Conservation (phyloP, 2,113 vertebrate genomes). For the Argyrosomus japonicus region DNA sequence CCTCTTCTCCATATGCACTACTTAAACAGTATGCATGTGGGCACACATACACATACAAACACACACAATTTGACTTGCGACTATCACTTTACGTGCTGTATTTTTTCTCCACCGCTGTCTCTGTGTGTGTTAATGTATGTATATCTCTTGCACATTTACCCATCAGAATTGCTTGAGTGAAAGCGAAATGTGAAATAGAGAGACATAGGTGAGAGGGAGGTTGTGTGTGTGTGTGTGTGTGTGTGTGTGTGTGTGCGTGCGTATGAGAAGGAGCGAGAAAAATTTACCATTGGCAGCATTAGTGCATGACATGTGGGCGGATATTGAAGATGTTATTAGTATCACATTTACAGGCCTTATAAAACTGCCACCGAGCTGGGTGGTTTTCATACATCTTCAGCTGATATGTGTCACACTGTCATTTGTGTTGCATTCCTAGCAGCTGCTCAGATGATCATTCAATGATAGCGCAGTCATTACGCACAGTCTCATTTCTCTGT, state of each 20-base stretch:
- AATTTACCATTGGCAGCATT: slow-evolving; percentile 59
- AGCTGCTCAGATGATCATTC: slow-evolving; percentile 63
- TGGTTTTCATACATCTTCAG: slow-evolving; percentile 70
- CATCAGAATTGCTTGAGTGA: slow-evolving; percentile 16
- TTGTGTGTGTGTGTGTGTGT: not conserved
- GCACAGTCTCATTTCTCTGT: slow-evolving; percentile 37
- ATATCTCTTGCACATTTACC: slow-evolving; percentile 13
- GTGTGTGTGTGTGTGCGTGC: not conserved
- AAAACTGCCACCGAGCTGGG: slow-evolving; percentile 69
- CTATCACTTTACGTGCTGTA: slow-evolving; percentile 25
- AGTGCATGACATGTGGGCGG: slow-evolving; percentile 64
- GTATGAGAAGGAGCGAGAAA: not conserved
- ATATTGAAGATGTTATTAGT: slow-evolving; percentile 77
- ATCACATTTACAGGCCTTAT: slow-evolving; percentile 75
- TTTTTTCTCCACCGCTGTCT: not conserved
- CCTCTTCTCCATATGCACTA: slow-evolving; percentile 75
- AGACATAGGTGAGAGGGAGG: slow-evolving; percentile 26
- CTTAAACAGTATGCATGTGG: slow-evolving; percentile 54
- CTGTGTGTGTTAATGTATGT: slow-evolving; percentile 9
- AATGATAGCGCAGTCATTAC: slow-evolving; percentile 53
- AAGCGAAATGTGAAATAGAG: slow-evolving; percentile 24
- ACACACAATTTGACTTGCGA: slow-evolving; percentile 35
- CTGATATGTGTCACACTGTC: slow-evolving; percentile 62
- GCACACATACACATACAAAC: slow-evolving; percentile 5
- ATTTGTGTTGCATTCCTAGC: slow-evolving; percentile 60